Conservation (phyloP, 2,797 vertebrate genomes). For the Discoglossus pictus region DNA sequence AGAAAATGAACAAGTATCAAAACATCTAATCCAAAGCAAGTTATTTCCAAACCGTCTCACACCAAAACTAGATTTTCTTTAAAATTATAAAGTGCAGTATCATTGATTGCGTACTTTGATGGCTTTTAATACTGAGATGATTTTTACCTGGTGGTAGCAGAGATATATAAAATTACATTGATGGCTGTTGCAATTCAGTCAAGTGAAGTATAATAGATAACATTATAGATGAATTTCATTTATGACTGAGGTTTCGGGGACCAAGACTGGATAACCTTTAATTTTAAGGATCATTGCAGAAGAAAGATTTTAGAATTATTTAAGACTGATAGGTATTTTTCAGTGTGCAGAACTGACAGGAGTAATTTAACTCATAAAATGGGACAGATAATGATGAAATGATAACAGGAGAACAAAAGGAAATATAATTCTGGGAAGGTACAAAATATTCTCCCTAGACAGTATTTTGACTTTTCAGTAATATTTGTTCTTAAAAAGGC, state of each 20-base stretch:
- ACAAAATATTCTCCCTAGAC: slow-evolving; percentile 28
- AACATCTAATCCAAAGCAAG: too few species aligned
- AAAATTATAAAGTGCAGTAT: slow-evolving; percentile 33
- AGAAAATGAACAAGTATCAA: too few species aligned
- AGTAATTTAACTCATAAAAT: slow-evolving; percentile 52
- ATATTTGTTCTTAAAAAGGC: slow-evolving; percentile 54
- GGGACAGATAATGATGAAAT: slow-evolving; percentile 42
- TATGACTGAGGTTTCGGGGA: slow-evolving; percentile 26
- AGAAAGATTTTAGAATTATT: slow-evolving; percentile 43
- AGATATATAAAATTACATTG: slow-evolving; percentile 33
- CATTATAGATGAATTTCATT: slow-evolving; percentile 43
- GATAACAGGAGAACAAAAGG: slow-evolving; percentile 51
- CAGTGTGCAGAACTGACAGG: slow-evolving; percentile 46
- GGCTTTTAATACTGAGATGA: slow-evolving; percentile 17
- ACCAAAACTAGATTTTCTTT: slow-evolving; percentile 22
- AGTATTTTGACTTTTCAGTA: slow-evolving; percentile 52
- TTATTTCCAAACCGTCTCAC: too few species aligned
- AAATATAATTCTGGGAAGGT: slow-evolving; percentile 48
- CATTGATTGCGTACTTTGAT: slow-evolving; percentile 5
- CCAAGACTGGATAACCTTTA: slow-evolving; percentile 33
- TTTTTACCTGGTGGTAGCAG: slow-evolving; percentile 32
- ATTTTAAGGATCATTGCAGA: slow-evolving; percentile 49
- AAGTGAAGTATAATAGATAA: slow-evolving; percentile 39
- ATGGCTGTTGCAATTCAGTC: slow-evolving; percentile 20
- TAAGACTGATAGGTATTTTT: slow-evolving; percentile 22